Evolutionary conservation across 2,797 vertebrate genomes (phyloP).

Genomic region (Neosalanx taihuensis): DNA sequence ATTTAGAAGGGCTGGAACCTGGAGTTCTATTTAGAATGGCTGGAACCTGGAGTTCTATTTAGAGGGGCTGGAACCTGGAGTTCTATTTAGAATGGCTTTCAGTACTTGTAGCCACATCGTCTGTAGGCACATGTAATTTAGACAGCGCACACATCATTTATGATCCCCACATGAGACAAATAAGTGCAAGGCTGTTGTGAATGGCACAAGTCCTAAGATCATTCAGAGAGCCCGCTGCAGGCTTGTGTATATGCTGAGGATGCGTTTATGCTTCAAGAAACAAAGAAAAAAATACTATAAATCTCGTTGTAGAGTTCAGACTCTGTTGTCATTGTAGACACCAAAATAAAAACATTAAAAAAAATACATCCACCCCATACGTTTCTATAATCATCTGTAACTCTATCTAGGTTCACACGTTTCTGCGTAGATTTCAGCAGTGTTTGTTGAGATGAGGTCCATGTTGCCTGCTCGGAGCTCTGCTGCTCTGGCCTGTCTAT

Average conservation of each 20-base stretch:
- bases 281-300: constrained; percentile 61
- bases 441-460: no score
- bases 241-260: constrained; percentile 33
- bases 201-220: constrained; percentile 75
- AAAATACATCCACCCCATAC: neutral
- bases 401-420: no score
- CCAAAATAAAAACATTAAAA: constrained; percentile 23
- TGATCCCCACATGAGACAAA: constrained; percentile 61
- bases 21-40: no score
- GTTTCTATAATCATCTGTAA: no score
- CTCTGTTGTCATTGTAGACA: constrained; percentile 37
- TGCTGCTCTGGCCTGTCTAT: constrained; percentile 2
- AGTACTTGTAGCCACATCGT: constrained; percentile 55
- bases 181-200: constrained; percentile 58
- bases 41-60: no score
- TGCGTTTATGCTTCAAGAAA: constrained; percentile 53
- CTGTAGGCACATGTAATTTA: constrained; percentile 51
- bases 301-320: constrained; percentile 39
- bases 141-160: constrained; percentile 56
- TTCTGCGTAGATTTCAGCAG: no score
- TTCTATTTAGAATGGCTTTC: constrained; percentile 25
- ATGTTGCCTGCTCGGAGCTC: no score
- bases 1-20: no score
- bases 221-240: constrained; percentile 53
- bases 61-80: no score